phyloP scores from a whole-genome alignment of 2,113 vertebrate species.

The Columba livia region DNA sequence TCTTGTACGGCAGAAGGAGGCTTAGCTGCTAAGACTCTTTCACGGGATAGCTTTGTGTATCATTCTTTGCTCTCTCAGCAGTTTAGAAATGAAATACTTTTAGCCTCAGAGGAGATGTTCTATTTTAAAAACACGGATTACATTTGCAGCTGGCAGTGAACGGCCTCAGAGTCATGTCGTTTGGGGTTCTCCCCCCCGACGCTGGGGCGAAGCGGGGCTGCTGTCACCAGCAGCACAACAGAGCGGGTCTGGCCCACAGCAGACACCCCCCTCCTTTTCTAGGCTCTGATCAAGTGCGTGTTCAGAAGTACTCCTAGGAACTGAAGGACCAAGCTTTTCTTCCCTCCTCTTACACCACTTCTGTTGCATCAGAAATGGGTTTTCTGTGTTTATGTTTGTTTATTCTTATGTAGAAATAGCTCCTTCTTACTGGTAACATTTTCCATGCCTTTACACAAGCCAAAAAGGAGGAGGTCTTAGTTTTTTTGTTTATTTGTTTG shows the following conservation, averaged over 20 bases:
- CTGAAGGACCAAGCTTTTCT: background rate
- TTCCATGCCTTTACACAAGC: background rate
- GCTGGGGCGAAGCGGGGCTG: rapidly evolving
- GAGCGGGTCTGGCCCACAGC: background rate
- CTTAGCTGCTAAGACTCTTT: conserved; percentile 52
- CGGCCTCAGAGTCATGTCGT: rapidly evolving
- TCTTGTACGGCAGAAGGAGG: conserved; percentile 7
- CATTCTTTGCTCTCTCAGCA: conserved; percentile 36
- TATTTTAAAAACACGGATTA: conserved; percentile 34
- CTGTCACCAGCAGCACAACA: background rate
- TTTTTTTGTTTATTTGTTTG: background rate
- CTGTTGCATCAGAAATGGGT: background rate
- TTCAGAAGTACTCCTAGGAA: background rate
- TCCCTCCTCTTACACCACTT: background rate
- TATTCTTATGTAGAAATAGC: background rate
- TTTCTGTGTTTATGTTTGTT: background rate
- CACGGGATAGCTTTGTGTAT: background rate
- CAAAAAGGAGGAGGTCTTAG: background rate
- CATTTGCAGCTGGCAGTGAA: conserved; percentile 1
- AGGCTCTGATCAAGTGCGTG: background rate
- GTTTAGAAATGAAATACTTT: conserved; percentile 35
- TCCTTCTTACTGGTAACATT: background rate
- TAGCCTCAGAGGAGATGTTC: background rate
- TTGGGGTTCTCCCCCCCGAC: background rate
- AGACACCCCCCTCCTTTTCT: background rate